Base-by-base conservation (phyloP, 2,888 invertebrate species). In the Phlogophora meticulosa region DNA sequence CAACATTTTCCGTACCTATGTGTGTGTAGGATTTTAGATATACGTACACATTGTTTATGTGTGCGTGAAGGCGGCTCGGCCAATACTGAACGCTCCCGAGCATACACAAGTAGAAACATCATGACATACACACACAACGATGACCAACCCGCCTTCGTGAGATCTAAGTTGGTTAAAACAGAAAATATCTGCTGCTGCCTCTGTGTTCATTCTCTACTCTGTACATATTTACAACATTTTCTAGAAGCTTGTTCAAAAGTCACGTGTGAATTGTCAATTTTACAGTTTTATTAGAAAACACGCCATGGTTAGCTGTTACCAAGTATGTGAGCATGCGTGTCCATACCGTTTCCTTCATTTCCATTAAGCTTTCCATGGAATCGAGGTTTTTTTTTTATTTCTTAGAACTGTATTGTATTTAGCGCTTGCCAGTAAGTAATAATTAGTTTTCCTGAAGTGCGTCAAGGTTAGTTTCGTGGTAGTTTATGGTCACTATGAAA, bases 321-420 rank as follows among this genome's bases (percentile, higher is more conserved):
- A 85, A 83, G 91, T 89, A 65, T 84, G 82, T 81, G 85, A 83
- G 83, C 89, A 62, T 53, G 34, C 72, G 83, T 87, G 87, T 87
- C 85, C 87, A 89, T 87, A 84, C 72, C 84, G 73, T 81, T 86
- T 84, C 77, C 75, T 76, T 84, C 77, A 85, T 76, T 78, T 74
- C 34, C 64, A 84, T 79, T 81, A 72, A 60, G 49, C 68, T 87
- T 89, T 91, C 87, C 88, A 88, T 66, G 88, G 88, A 93, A 89
- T 72, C 63, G 34, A 65, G 74, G 62, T 60, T 77, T 78, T 78
- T 69, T 79, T 69, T 79, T 85, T 81, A 82, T 75, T 91, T 90
- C 91, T 83, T 57, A 86, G 92, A 90, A 92, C 51, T 63, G 76
- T 67, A 49, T 51, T 63, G 22, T 64, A 38, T 52, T 40, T 48